Base-by-base conservation (phyloP, 1,140 invertebrate species). In the Tetramorium simillimum region DNA sequence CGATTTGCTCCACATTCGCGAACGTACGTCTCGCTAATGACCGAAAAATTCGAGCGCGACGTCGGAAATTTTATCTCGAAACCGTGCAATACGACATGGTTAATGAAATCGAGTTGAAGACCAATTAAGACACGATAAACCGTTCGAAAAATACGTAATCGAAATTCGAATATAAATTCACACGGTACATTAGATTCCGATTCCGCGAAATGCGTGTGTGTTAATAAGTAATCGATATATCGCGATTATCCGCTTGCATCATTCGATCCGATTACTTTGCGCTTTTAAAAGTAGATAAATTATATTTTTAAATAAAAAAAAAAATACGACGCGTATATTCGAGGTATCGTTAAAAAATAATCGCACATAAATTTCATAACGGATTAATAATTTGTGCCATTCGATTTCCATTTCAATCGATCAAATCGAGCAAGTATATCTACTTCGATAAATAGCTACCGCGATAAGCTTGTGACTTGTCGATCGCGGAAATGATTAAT, bases 251-350 rank as follows among this genome's bases (percentile, higher is more conserved):
- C 5, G 21, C 3, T 49, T 40, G 18, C 4, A 37, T 49, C 43
- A 28, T 5, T 16, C 21, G 65, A 69, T 46, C n/a, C 37, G 21
- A 69, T 69, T 69, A 69, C 21, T 24, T 3, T 69, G 40, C 5
- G 65, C 65, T 49, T 46, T 12, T 12, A 28, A 69, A 69, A 69
- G 49, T 67, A 69, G 37, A 37, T n/a, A 3, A 69, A 49, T 69
- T 46, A 69, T 9, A 69, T 69, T 67, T 49, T 46, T n/a, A n/a
- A 16, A 69, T 69, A 49, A 46, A 69, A 49, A 69, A 69, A 69
- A 65, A 65, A 40, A 4, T 33, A 12, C 24, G 24, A 14, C 24
- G 10, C 21, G 21, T 28, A 49, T 12, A 14, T 69, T 46, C n/a
- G 12, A 69, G 37, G 63, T 16, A 69, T 49, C 40, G 40, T 69